Evolutionary conservation across 2,113 vertebrate genomes (phyloP).

Genomic region (Microtus richardsoni): DNA sequence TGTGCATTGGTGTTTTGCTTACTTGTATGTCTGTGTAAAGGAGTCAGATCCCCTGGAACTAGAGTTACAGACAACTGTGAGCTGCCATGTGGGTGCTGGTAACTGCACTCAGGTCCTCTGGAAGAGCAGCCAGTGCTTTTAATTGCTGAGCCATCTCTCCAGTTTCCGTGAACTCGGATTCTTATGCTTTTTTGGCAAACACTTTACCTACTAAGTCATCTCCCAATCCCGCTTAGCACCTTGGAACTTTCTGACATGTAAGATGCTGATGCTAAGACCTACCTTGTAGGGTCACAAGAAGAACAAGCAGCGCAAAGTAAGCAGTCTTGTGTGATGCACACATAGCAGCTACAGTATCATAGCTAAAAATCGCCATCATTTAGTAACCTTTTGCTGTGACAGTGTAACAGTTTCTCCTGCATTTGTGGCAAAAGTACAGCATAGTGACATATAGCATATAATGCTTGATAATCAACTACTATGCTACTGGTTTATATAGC

Average conservation of each 20-base stretch:
- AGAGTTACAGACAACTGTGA: neutral
- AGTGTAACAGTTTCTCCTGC: neutral
- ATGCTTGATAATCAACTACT: neutral
- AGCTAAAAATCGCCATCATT: neutral
- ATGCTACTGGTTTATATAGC: neutral
- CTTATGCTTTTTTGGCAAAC: neutral
- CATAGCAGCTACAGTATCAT: neutral
- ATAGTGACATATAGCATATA: neutral
- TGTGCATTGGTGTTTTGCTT: no score
- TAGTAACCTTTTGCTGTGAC: neutral
- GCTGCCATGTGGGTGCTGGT: neutral
- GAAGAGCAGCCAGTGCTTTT: neutral
- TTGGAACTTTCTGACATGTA: neutral
- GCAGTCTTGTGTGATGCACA: neutral
- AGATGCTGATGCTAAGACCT: neutral
- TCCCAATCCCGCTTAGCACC: neutral
- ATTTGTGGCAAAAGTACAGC: neutral
- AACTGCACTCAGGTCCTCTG: neutral
- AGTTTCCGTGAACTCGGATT: neutral
- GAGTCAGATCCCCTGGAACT: no score
- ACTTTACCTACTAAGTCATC: neutral
- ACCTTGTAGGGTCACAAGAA: neutral
- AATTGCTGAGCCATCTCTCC: no score
- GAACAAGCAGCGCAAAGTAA: neutral
- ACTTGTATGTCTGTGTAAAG: no score